Evolutionary conservation across 2,888 invertebrate species (phyloP).

Genomic region (Oxystoma pomonae): DNA sequence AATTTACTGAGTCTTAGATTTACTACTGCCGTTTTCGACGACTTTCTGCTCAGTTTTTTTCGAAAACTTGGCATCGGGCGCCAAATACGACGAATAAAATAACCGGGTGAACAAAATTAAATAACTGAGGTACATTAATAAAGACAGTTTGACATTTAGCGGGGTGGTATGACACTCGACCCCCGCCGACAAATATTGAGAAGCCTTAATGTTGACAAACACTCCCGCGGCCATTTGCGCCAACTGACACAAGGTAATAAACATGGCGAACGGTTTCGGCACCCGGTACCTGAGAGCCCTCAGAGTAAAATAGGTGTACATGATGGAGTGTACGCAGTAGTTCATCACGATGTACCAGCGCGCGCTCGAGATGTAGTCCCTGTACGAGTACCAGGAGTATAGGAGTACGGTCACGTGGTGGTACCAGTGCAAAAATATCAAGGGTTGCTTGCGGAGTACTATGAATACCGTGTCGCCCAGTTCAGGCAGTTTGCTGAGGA

Average conservation of each 20-base stretch:
- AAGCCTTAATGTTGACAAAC: not conserved
- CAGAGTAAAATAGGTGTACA: not conserved
- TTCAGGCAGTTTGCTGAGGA: not conserved
- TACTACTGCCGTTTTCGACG: not conserved
- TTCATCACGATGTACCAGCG: not conserved
- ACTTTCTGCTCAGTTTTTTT: not conserved
- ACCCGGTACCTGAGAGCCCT: not conserved
- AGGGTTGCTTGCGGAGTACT: not conserved
- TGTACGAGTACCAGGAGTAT: not conserved
- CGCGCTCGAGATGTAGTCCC: not conserved
- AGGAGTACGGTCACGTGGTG: not conserved
- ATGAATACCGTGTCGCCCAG: constrained; percentile 1
- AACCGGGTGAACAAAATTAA: not conserved
- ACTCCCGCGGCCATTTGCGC: not conserved
- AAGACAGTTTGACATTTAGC: not conserved
- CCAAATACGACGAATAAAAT: not conserved
- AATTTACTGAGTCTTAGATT: no score
- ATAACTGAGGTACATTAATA: constrained; percentile 1
- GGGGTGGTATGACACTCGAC: not conserved
- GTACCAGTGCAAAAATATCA: constrained; percentile 1
- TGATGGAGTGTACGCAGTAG: constrained; percentile 1
- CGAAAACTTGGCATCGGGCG: not conserved
- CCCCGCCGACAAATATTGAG: not conserved
- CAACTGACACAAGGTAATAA: not conserved
- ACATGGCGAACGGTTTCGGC: not conserved